Conservation (phyloP, 2,113 vertebrate genomes). For the Eonycteris spelaea region DNA sequence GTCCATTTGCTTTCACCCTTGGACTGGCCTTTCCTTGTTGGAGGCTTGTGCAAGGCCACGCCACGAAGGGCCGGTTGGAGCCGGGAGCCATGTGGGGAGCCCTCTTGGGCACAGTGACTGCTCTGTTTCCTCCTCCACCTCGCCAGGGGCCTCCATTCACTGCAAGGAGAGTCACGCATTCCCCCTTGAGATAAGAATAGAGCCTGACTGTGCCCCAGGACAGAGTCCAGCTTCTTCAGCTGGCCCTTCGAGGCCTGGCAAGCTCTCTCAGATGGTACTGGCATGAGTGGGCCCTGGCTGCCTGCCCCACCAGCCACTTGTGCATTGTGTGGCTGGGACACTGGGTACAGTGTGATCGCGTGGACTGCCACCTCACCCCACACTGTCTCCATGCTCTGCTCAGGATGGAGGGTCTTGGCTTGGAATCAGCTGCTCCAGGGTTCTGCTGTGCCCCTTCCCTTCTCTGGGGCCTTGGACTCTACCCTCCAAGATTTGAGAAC, state of each 20-base stretch:
- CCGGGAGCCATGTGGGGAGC: slow-evolving; percentile 45
- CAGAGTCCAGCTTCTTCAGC: slow-evolving; percentile 75
- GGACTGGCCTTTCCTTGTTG: neutral
- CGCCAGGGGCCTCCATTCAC: slow-evolving; percentile 46
- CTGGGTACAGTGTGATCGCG: slow-evolving; percentile 53
- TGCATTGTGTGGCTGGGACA: slow-evolving; percentile 67
- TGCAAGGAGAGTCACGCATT: slow-evolving; percentile 68
- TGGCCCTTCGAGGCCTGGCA: slow-evolving; percentile 52
- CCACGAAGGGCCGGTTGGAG: slow-evolving; percentile 59
- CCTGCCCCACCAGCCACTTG: slow-evolving; percentile 66
- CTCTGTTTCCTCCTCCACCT: slow-evolving; percentile 62
- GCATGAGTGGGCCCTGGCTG: slow-evolving; percentile 73
- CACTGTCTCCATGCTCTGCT: neutral
- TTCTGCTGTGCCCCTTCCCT: neutral
- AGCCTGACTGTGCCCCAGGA: slow-evolving; percentile 73
- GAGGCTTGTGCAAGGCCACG: slow-evolving; percentile 43
- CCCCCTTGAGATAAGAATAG: slow-evolving; percentile 79
- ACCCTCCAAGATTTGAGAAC: neutral
- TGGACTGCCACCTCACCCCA: neutral
- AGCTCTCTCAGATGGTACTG: slow-evolving; percentile 70
- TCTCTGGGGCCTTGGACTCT: neutral
- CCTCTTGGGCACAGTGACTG: slow-evolving; percentile 43
- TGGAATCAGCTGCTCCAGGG: neutral
- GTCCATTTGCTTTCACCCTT: neutral
- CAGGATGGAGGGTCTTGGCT: neutral